A percentile compares a stretch with the other conserved stretches of the same genome.
Evolutionary conservation across 2,113 vertebrate genomes (phyloP).

Genomic region (Lethenteron reissneri): DNA sequence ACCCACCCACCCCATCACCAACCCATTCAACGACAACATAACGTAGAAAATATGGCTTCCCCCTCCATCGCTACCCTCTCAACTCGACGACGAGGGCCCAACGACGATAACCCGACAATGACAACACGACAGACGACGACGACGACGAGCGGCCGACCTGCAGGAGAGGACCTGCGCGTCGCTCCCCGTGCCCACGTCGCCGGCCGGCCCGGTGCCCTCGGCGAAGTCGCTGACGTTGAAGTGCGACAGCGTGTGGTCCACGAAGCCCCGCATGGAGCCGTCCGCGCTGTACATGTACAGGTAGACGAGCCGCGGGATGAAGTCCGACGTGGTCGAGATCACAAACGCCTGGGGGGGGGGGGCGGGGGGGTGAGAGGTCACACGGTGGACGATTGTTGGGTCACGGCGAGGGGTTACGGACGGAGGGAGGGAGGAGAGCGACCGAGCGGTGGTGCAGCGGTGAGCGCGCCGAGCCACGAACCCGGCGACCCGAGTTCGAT

Average conservation of each 20-base stretch:
- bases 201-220: constrained; percentile 32
- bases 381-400: background rate
- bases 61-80: too few species aligned
- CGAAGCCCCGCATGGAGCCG: constrained; percentile 70
- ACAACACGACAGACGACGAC: too few species aligned
- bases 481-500: too few species aligned
- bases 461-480: background rate
- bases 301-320: constrained; percentile 77
- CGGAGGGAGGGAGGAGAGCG: background rate
- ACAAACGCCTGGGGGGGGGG: constrained; percentile 53
- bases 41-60: too few species aligned
- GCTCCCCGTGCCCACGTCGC: too few species aligned
- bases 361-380: background rate
- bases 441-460: background rate
- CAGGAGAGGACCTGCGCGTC: too few species aligned
- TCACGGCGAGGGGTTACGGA: background rate
- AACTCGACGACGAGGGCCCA: too few species aligned
- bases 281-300: constrained; percentile 70
- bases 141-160: too few species aligned
- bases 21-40: too few species aligned
- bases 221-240: constrained; percentile 79
- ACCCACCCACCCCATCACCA: too few species aligned
- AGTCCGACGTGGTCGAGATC: constrained; percentile 85
- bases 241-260: constrained; percentile 78
- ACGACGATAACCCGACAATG: too few species aligned